Conservation (phyloP, 2,797 vertebrate genomes). For the Caiman crocodilus region DNA sequence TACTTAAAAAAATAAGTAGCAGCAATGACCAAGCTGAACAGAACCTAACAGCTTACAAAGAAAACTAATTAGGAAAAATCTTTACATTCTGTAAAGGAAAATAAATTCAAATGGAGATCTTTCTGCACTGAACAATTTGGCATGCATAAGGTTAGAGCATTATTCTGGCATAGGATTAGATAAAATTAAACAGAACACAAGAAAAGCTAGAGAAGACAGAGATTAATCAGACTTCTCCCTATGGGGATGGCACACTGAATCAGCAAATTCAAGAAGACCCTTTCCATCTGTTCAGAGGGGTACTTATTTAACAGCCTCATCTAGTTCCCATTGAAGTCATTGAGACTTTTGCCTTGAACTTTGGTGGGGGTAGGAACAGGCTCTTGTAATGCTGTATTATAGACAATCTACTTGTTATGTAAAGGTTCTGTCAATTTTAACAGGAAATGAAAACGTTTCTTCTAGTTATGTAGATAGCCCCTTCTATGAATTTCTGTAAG, state of each 20-base stretch:
- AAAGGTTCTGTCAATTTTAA: background rate
- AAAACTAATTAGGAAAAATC: background rate
- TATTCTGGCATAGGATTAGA: background rate
- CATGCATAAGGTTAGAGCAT: background rate
- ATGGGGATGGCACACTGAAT: background rate
- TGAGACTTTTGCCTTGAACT: background rate
- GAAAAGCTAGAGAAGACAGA: background rate
- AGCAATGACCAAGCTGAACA: background rate
- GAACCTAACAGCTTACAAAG: accelerated
- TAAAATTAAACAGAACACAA: background rate
- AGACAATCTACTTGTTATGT: background rate
- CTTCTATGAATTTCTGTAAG: background rate
- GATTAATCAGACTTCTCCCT: background rate
- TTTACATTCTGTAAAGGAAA: background rate
- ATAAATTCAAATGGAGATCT: background rate
- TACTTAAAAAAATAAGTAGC: constrained; percentile 15
- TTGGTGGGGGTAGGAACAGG: background rate
- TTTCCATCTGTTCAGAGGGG: background rate
- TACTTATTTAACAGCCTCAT: background rate
- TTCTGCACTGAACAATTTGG: background rate
- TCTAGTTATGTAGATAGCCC: background rate
- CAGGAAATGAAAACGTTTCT: background rate
- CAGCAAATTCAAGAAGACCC: accelerated
- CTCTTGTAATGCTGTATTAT: background rate
- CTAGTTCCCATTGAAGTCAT: too few relatives aligned